Percentiles rank a stretch among this genome's conserved stretches.
Evolutionary conservation across 23 tunicate species (phyloP).

Genomic region (Oikopleura vanhoeffeni): DNA sequence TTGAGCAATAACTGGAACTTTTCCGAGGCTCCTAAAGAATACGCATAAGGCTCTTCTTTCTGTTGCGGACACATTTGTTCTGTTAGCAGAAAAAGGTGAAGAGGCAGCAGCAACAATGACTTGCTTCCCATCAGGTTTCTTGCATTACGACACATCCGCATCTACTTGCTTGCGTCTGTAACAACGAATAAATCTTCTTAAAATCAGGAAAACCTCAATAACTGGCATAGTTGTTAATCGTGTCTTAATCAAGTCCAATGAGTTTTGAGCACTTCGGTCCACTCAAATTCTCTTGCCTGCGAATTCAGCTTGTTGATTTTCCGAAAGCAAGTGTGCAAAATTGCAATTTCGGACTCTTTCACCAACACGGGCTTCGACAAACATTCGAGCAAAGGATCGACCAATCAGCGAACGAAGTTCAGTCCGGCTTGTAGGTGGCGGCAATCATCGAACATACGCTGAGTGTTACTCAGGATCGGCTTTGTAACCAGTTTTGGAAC

Average conservation of each 20-base stretch:
- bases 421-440: background rate
- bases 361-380: background rate
- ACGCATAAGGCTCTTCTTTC: no score
- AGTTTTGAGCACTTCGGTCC: no score
- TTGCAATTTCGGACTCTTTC: background rate
- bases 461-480: background rate
- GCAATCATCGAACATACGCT: background rate
- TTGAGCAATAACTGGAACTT: no score
- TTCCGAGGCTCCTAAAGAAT: no score
- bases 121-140: background rate
- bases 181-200: background rate
- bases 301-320: no score
- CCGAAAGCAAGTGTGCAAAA: no score
- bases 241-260: background rate
- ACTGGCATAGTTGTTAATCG: background rate
- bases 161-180: background rate
- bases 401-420: background rate
- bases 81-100: background rate
- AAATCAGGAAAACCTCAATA: background rate
- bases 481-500: background rate
- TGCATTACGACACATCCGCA: background rate
- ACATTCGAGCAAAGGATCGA: background rate
- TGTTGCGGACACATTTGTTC: constrained; percentile 4
- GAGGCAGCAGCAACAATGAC: background rate
- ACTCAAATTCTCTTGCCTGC: no score